phyloP scores from a whole-genome alignment of 2,888 invertebrate genomes.

The Empis stercorea region DNA sequence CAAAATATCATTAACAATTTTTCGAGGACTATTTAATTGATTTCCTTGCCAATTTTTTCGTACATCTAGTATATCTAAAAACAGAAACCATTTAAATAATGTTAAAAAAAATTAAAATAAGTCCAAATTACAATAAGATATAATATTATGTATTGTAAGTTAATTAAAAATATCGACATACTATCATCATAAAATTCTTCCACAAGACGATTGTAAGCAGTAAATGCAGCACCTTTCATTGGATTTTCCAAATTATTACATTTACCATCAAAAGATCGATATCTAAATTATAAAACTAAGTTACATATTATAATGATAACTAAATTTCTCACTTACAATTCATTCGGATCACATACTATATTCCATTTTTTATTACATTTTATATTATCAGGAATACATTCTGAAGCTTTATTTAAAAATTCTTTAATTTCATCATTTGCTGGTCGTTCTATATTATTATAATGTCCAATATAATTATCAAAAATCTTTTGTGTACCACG shows the following conservation, averaged over 20 bases:
- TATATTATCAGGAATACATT: constrained; percentile 2
- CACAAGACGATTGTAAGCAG: constrained; percentile 8
- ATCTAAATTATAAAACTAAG: constrained; percentile 22
- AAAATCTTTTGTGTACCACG: constrained; percentile 4
- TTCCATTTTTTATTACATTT: not conserved
- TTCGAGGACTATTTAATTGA: constrained; percentile 3
- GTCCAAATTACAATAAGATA: too few species aligned
- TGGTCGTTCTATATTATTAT: not conserved
- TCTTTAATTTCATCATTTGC: not conserved
- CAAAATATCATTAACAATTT: constrained; percentile 1
- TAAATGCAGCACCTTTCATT: constrained; percentile 5
- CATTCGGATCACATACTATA: not conserved
- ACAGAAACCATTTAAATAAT: too few species aligned
- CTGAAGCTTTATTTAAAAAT: not conserved
- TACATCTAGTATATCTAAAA: constrained; percentile 9
- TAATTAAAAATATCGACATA: not conserved
- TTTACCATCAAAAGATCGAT: constrained; percentile 69
- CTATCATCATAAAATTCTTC: constrained; percentile 9
- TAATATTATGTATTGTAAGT: too few species aligned
- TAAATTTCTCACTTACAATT: constrained; percentile 1
- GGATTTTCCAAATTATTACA: constrained; percentile 64
- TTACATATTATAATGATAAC: not conserved
- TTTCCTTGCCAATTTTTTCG: constrained; percentile 3
- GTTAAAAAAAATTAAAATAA: too few species aligned
- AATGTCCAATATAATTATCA: not conserved